Conservation (phyloP, 2,888 invertebrate species). For the Myopa testacea region DNA sequence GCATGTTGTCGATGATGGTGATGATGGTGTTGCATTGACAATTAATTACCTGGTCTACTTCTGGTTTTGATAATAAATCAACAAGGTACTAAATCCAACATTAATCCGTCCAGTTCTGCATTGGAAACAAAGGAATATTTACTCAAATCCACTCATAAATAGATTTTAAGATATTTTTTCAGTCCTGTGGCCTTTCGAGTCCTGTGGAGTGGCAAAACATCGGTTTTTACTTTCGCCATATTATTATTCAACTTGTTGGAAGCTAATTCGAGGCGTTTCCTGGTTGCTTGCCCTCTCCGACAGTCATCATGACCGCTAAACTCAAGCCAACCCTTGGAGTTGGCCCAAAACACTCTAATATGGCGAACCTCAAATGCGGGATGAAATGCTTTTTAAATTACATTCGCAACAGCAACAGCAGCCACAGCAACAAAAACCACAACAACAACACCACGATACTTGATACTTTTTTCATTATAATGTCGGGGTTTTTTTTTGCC, state of each 20-base stretch:
- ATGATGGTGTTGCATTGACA: not conserved
- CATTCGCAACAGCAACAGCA: constrained; percentile 17
- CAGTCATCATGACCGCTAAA: too few species aligned
- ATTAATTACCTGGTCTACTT: too few species aligned
- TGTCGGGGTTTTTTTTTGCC: not conserved
- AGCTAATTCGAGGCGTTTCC: too few species aligned
- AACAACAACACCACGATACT: not conserved
- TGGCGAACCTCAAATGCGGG: constrained; percentile 31
- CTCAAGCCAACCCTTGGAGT: not conserved
- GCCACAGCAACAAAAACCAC: not conserved
- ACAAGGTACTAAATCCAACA: too few species aligned
- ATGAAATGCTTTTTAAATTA: constrained; percentile 27
- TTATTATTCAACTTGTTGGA: too few species aligned
- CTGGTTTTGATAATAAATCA: too few species aligned
- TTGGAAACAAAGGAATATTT: too few species aligned
- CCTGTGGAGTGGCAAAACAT: too few species aligned
- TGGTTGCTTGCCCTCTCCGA: too few species aligned
- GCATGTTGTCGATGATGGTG: not conserved
- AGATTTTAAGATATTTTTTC: not conserved
- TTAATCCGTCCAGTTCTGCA: too few species aligned
- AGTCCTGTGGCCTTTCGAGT: not conserved
- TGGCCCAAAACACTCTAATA: constrained; percentile 29
- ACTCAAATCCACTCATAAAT: too few species aligned
- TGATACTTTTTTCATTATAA: not conserved
- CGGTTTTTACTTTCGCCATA: too few species aligned